Evolutionary conservation across 2,113 vertebrate species (phyloP).

Genomic region (Willisornis vidua): DNA sequence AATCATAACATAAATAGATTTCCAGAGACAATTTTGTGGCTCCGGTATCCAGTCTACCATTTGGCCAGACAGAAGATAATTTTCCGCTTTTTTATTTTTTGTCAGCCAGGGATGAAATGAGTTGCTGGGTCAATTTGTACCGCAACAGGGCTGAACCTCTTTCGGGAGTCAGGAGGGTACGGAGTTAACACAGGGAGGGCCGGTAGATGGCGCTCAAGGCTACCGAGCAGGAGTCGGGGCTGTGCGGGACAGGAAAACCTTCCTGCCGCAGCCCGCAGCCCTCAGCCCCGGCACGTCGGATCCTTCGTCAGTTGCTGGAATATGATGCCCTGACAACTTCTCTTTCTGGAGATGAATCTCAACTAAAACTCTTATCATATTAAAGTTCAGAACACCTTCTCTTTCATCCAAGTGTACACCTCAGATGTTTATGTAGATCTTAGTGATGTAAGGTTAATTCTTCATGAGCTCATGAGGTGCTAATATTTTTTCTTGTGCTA

Average conservation of each 20-base stretch:
- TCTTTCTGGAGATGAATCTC: not conserved
- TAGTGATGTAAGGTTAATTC: not conserved
- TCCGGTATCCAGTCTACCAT: not conserved
- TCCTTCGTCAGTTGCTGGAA: not conserved
- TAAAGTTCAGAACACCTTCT: not conserved
- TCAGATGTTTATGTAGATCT: not conserved
- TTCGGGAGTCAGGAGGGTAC: fast-evolving
- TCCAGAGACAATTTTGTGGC: not conserved
- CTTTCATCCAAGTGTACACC: not conserved
- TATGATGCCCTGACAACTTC: fast-evolving
- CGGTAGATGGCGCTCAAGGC: not conserved
- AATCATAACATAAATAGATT: not conserved
- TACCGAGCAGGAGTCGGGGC: not conserved
- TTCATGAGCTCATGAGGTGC: not conserved
- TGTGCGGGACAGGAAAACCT: fast-evolving
- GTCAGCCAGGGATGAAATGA: not conserved
- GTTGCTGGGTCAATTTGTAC: fast-evolving
- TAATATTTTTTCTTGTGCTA: not conserved
- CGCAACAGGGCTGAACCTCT: not conserved
- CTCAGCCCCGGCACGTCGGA: fast-evolving
- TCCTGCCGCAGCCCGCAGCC: fast-evolving
- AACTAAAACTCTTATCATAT: not conserved
- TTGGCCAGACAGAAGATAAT: not conserved
- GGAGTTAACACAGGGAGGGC: not conserved
- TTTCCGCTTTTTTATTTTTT: not conserved